Evolutionary conservation across 1,140 invertebrate genomes (phyloP), one percentile per base, ranked within the genome.

Genomic region (Hirudo medicinalis): DNA sequence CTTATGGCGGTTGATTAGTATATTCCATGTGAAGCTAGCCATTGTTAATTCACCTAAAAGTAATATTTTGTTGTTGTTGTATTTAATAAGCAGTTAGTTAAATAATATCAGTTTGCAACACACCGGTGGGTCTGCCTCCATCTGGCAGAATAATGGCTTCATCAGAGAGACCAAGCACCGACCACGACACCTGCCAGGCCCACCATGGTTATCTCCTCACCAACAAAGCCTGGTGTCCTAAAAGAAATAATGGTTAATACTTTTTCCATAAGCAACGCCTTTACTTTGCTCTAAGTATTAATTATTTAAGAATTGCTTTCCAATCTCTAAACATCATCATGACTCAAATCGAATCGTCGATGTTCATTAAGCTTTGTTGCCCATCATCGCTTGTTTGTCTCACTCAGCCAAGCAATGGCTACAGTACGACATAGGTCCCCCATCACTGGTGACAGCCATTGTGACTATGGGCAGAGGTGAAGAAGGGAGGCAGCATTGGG

Each of bases 401-500:
- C 25, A 57, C 54, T 9, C 20, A 63, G 57, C 76, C 32, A 76
- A 83, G 32, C 81, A 84, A 72, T 84, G 83, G 83, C 76, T 84
- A 9, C 81, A 84, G 74, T 22, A 25, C 22, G 57, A 63, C 57
- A 78, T 83, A 54, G 82, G 83, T 0, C 81, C 82, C 11, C 82
- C 83, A 9, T 80, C 79, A 40, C 76, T 75, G 25, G 78, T 84
- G 4, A 83, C 83, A 6, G 83, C 81, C 13, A 74, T 84, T n/a
- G 71, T 83, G 17, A 84, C 82, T 0, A 78, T 79, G 69, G 83
- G 83, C 49, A 74, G 81, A 67, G 82, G 81, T 8, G 83, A 83
- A 73, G 79, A 78, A 25, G 74, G 36, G 11, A 40, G 77, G 29
- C 76, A 79, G 71, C 79, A 82, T 20, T 84, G 81, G 82, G 82